phyloP scores from a whole-genome alignment of 2,888 invertebrate genomes.

The Erebia aethiops region DNA sequence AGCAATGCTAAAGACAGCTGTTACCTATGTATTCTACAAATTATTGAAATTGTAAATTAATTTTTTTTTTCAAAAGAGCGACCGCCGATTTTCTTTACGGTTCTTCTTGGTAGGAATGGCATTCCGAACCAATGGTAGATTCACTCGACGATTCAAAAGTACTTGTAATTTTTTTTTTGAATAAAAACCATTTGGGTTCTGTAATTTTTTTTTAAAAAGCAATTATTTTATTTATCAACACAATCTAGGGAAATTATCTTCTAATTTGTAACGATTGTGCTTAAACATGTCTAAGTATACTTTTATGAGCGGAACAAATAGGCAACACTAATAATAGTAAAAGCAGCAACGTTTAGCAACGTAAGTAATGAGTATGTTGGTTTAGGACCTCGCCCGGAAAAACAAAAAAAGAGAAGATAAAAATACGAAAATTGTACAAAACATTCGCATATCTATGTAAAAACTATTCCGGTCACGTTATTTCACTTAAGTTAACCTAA shows the following conservation, averaged over 20 bases:
- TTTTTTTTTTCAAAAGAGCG: no score
- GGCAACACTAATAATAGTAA: not conserved
- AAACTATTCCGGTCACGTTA: not conserved
- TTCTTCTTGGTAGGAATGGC: no score
- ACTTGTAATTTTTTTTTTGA: no score
- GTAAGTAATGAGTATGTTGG: not conserved
- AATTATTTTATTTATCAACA: not conserved
- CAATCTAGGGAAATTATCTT: not conserved
- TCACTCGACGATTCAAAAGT: no score
- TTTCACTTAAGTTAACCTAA: not conserved
- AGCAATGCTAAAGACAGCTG: no score
- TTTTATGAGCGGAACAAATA: not conserved
- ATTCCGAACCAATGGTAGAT: no score
- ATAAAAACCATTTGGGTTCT: no score
- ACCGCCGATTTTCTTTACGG: no score
- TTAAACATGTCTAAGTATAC: not conserved
- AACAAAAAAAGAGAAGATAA: constrained; percentile 2
- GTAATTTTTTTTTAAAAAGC: no score
- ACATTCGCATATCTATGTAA: not conserved
- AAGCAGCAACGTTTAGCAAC: not conserved
- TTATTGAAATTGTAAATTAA: no score
- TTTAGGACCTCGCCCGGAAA: not conserved
- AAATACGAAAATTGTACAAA: not conserved
- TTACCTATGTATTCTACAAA: no score
- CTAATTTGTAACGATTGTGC: not conserved